phyloP scores from a whole-genome alignment of 2,797 vertebrate genomes.

The Alosa sapidissima region DNA sequence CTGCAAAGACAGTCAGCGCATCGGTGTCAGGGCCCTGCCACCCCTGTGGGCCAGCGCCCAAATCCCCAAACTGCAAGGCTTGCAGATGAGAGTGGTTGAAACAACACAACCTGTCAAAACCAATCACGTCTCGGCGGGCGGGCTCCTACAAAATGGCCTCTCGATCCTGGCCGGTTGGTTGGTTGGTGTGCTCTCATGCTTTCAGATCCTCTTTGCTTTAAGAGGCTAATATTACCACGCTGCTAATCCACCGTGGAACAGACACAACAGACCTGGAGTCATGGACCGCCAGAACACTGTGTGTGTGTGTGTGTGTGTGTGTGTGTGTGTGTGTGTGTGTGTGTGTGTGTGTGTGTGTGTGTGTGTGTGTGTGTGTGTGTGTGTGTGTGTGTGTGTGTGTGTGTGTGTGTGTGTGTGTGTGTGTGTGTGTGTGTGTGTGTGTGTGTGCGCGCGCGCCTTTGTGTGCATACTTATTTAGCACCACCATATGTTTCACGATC shows the following conservation, averaged over 20 bases:
- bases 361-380: neutral
- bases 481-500: neutral
- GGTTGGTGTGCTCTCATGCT: conserved; percentile 38
- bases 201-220: conserved; percentile 51
- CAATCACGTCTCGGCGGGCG: conserved; percentile 44
- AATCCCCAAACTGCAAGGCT: conserved; percentile 55
- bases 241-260: conserved; percentile 29
- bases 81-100: conserved; percentile 53
- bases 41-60: conserved; percentile 21
- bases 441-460: neutral
- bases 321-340: too few species aligned
- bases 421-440: neutral
- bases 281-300: neutral
- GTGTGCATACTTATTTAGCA: neutral
- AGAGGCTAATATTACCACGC: conserved; percentile 32
- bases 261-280: conserved; percentile 17
- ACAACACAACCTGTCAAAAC: conserved; percentile 63
- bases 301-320: neutral
- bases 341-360: neutral
- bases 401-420: neutral
- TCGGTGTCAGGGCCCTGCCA: neutral
- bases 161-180: conserved; percentile 39
- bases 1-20: neutral
- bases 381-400: neutral
- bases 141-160: conserved; percentile 42